These are phyloP conservation scores for Acanthisitta chloris DNA, from an alignment of 2,113 vertebrate species.

Conservation along the genomic window DNA sequence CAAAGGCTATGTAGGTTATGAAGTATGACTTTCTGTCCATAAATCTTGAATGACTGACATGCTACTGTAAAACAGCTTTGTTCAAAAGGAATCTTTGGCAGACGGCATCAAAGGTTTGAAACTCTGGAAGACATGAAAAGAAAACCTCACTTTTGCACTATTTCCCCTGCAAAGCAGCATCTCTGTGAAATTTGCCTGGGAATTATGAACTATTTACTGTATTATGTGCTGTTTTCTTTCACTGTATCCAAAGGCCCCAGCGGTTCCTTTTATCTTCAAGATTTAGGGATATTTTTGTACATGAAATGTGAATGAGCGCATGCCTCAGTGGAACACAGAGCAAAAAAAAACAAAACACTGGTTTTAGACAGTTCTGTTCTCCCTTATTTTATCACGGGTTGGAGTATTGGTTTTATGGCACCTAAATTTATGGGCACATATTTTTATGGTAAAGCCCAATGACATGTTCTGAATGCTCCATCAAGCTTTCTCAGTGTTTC, in stretches of 20 bases:
- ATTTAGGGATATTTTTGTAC: slow-evolving; percentile 38
- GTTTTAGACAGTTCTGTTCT: slow-evolving; percentile 31
- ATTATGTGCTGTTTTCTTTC: neutral
- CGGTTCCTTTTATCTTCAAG: slow-evolving; percentile 32
- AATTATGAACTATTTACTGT: slow-evolving; percentile 48
- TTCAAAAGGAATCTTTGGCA: slow-evolving; percentile 67
- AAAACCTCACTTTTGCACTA: slow-evolving; percentile 54
- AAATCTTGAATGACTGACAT: slow-evolving; percentile 68
- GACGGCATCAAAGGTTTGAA: slow-evolving; percentile 56
- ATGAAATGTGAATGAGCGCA: slow-evolving; percentile 37
- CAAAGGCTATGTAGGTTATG: slow-evolving; percentile 67
- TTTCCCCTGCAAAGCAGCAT: slow-evolving; percentile 39
- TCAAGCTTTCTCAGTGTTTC: slow-evolving; percentile 28
- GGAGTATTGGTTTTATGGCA: slow-evolving; percentile 8
- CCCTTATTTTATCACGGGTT: slow-evolving; percentile 12
- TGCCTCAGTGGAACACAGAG: neutral
- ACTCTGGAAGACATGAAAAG: slow-evolving; percentile 63
- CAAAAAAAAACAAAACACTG: neutral
- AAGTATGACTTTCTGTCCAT: slow-evolving; percentile 61
- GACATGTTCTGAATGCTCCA: slow-evolving; percentile 24
- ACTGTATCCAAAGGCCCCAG: neutral
- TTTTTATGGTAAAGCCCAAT: slow-evolving; percentile 47
- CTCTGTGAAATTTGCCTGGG: slow-evolving; percentile 48
- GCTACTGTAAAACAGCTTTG: slow-evolving; percentile 56
- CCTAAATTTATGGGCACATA: slow-evolving; percentile 46